phyloP scores from a whole-genome alignment of 2,113 vertebrate species.

The Notothenia rossii region DNA sequence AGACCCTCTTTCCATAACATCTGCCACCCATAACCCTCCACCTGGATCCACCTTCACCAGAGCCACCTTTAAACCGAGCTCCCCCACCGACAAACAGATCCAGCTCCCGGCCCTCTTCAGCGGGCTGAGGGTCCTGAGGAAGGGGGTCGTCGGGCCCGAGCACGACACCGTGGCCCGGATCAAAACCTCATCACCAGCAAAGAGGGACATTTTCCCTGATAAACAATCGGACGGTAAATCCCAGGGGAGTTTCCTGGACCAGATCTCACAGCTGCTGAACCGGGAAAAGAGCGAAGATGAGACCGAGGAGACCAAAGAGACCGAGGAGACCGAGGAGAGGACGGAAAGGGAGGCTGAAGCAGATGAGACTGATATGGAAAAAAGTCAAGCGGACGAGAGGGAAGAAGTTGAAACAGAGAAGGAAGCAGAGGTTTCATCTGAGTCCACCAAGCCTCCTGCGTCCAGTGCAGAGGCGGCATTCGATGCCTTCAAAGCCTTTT shows the following conservation, averaged over 20 bases:
- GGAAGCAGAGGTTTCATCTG: slow-evolving; percentile 13
- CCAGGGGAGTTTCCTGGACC: slow-evolving; percentile 87
- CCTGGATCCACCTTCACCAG: slow-evolving; percentile 44
- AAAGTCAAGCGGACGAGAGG: slow-evolving; percentile 70
- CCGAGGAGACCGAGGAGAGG: slow-evolving; percentile 67
- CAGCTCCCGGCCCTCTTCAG: slow-evolving; percentile 91
- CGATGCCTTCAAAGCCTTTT: slow-evolving; percentile 94
- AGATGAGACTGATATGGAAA: slow-evolving; percentile 59
- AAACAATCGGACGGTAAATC: slow-evolving; percentile 57
- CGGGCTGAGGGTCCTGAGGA: slow-evolving; percentile 89
- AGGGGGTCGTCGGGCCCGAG: slow-evolving; percentile 82
- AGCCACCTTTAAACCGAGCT: slow-evolving; percentile 61
- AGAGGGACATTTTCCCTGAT: slow-evolving; percentile 73
- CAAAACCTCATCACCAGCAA: slow-evolving; percentile 81
- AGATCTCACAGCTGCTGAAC: slow-evolving; percentile 90
- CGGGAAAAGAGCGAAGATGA: slow-evolving; percentile 75
- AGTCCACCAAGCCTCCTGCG: slow-evolving; percentile 43
- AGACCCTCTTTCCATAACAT: not conserved
- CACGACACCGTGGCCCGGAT: slow-evolving; percentile 84
- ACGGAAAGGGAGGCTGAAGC: slow-evolving; percentile 2
- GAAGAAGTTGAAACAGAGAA: slow-evolving; percentile 37
- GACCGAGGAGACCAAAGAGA: slow-evolving; percentile 42
- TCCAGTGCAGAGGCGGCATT: slow-evolving; percentile 88
- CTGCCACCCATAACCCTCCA: slow-evolving; percentile 24
- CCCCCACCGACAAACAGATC: slow-evolving; percentile 83